These are phyloP conservation scores for Brachyhypopomus gauderio DNA, from an alignment of 2,113 vertebrate species.

Conservation along the genomic window DNA sequence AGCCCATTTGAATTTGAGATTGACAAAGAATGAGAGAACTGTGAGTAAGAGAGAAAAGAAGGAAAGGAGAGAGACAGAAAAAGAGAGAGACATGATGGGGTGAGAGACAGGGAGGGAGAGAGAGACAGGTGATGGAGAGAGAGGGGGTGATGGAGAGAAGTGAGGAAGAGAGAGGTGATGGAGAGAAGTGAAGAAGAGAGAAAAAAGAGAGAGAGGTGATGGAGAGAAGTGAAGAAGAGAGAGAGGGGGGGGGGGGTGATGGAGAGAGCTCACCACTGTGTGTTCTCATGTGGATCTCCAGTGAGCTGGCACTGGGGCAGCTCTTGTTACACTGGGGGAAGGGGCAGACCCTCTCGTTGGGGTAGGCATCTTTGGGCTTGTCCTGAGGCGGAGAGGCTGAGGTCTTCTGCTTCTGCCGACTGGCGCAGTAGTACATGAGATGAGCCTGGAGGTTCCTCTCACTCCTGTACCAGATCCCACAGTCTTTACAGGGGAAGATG, in stretches of 20 bases:
- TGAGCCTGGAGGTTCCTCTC: conserved; percentile 97
- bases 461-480: conserved; percentile 97
- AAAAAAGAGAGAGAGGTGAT: background rate
- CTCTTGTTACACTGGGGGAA: conserved; percentile 98
- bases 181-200: no score
- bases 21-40: background rate
- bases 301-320: conserved; percentile 95
- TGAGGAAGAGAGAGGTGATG: no score
- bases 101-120: background rate
- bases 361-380: conserved; percentile 89
- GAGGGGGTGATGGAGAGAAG: background rate
- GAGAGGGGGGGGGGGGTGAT: background rate
- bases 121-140: background rate
- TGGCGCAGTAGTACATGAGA: conserved; percentile 97
- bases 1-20: no score
- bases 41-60: background rate
- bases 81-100: background rate
- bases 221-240: background rate
- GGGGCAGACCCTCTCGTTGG: conserved; percentile 92
- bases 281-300: conserved; percentile 98
- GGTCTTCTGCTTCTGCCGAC: conserved; percentile 81
- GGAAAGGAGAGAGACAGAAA: background rate
- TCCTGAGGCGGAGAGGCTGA: conserved; percentile 78
- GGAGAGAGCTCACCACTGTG: conserved; percentile 83
- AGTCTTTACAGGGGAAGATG: conserved; percentile 96